Evolutionary conservation across 1,140 invertebrate species (phyloP), one percentile per base, ranked within the genome.

Genomic region (Pseudomyrmex sp.): DNA sequence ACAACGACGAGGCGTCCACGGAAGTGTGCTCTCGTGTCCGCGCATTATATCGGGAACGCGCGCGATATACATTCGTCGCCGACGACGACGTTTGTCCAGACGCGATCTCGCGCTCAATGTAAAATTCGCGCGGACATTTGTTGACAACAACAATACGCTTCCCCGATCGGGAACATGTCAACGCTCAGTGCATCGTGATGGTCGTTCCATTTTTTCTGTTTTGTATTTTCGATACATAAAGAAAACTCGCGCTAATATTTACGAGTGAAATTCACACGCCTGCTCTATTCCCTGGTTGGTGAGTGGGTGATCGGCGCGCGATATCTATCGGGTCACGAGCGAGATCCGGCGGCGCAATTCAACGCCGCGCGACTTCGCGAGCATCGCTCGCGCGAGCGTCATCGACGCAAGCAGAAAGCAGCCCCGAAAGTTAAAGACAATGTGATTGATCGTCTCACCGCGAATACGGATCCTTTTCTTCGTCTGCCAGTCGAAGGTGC

Each of bases 381-480:
- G 2, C 5, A n/a, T 65, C n/a, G 23, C 26, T 54, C 44, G 20
- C 44, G 15, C 35, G 35, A 9, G 26, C 15, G 56, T 59, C 70
- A 35, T 59, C 69, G 3, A 52, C 68, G 23, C 35, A 7, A 7
- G 5, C 35, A 7, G 35, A 35, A 35, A 13, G 4, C 26, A 46
- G 35, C 15, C 10, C 18, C 35, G 35, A 35, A 35, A 12, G 13
- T 58, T 18, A 59, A 79, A 69, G 35, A 35, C 35, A 5, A 79
- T 79, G 54, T 80, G 56, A 80, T 72, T 13, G 66, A 80, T 23
- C 20, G 20, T 5, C 70, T 73, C 48, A 44, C 5, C 13, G 12
- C 35, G 35, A 35, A 20, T 9, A 54, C 35, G 35, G 23, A 15
- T 56, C 7, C 46, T 59, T 12, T 62, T 4, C 63, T 46, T 44